phyloP scores from a whole-genome alignment of 2,888 invertebrate genomes.

The Drosophila cyrtoloma region DNA sequence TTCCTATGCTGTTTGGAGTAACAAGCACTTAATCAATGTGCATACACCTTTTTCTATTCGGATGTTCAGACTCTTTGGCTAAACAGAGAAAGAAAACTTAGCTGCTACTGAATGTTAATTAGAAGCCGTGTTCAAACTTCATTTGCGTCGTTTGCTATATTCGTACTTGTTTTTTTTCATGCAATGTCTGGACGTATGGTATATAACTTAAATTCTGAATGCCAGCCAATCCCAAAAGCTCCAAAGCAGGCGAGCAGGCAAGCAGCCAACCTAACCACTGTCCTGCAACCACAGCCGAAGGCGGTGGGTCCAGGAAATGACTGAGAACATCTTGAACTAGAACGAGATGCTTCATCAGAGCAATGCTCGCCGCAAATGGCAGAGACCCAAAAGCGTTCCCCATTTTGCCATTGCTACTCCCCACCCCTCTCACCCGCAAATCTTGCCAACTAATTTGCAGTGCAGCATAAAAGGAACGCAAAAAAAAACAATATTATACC shows the following conservation, averaged over 20 bases:
- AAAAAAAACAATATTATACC: constrained; percentile 9
- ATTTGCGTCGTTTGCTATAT: constrained; percentile 47
- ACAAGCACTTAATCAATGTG: background rate
- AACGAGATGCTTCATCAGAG: constrained; percentile 79
- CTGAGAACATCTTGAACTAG: constrained; percentile 57
- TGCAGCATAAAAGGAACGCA: constrained; percentile 65
- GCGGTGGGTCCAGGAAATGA: constrained; percentile 28
- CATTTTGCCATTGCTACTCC: background rate
- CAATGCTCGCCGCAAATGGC: constrained; percentile 69
- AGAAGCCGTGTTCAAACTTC: constrained; percentile 46
- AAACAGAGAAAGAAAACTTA: background rate
- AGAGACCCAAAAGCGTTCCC: constrained; percentile 32
- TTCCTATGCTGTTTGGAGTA: background rate
- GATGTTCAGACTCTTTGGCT: constrained; percentile 14
- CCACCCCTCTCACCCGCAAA: constrained; percentile 7
- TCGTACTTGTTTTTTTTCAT: background rate
- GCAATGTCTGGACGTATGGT: constrained; percentile 38
- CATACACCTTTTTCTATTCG: constrained; percentile 2
- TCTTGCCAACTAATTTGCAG: constrained; percentile 72
- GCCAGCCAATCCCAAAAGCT: constrained; percentile 15
- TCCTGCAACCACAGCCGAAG: constrained; percentile 69
- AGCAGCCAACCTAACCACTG: constrained; percentile 51
- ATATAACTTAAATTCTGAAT: constrained; percentile 59
- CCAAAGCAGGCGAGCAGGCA: background rate
- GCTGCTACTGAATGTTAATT: constrained; percentile 46